Conservation (phyloP, 2,113 vertebrate genomes). For the Onychorhynchus coronatus region DNA sequence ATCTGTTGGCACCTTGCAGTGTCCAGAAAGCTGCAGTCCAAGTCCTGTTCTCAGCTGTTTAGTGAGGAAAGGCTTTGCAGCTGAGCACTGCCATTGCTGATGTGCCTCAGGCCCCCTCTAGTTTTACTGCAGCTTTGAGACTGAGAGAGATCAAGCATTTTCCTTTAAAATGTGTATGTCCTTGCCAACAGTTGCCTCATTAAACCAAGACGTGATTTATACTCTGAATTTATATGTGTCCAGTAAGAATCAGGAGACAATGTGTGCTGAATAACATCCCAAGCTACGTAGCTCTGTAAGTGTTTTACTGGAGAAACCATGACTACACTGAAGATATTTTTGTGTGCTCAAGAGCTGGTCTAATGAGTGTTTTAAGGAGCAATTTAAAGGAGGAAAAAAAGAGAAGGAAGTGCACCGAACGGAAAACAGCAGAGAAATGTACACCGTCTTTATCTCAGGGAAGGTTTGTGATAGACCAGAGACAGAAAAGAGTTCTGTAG, state of each 20-base stretch:
- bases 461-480: background rate
- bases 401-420: background rate
- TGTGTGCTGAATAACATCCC: background rate
- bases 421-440: background rate
- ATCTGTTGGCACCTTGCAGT: background rate
- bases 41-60: background rate
- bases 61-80: background rate
- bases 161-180: background rate
- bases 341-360: background rate
- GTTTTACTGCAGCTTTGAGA: background rate
- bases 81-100: background rate
- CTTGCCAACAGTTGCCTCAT: background rate
- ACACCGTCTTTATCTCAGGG: background rate
- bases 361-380: background rate
- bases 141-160: background rate
- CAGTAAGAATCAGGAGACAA: background rate
- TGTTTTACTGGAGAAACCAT: background rate
- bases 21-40: background rate
- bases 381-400: background rate
- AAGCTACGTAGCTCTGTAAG: background rate
- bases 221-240: background rate
- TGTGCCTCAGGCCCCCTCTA: background rate
- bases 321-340: background rate
- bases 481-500: background rate
- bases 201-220: background rate